phyloP scores from a whole-genome alignment of 1,140 invertebrate genomes.

The Ips typographus region DNA sequence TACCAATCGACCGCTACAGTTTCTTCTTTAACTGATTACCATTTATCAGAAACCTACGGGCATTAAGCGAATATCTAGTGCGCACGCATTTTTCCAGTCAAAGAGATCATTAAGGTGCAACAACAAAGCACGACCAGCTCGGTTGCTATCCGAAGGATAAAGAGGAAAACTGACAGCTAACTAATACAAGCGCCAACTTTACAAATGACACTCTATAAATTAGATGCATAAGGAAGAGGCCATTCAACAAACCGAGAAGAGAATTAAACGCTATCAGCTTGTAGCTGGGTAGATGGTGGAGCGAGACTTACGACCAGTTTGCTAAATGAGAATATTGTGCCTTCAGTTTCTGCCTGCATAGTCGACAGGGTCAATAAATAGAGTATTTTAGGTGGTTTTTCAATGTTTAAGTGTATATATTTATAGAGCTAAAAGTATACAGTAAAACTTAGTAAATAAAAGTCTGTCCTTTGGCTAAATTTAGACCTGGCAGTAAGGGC shows the following conservation, averaged over 20 bases:
- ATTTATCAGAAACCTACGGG: too few relatives aligned
- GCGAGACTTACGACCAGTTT: too few relatives aligned
- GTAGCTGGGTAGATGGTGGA: not conserved
- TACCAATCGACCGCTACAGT: too few relatives aligned
- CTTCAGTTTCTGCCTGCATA: not conserved
- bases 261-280: not conserved
- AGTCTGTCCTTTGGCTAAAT: conserved; percentile 28
- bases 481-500: conserved; percentile 20
- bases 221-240: conserved; percentile 5
- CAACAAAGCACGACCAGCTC: not conserved
- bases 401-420: conserved; percentile 9
- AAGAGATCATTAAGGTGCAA: not conserved
- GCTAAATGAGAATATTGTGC: too few relatives aligned
- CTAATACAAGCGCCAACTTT: conserved; percentile 6
- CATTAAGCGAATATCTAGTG: not conserved
- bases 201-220: conserved; percentile 10
- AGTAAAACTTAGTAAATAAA: conserved; percentile 27
- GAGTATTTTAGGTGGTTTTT: not conserved
- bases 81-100: not conserved
- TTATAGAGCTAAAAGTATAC: not conserved
- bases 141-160: not conserved
- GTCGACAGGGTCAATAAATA: not conserved
- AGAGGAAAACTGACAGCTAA: conserved; percentile 1
- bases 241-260: conserved; percentile 2
- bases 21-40: too few relatives aligned